Conservation (phyloP, 2,888 invertebrate genomes). For the Hydriomena furcata region DNA sequence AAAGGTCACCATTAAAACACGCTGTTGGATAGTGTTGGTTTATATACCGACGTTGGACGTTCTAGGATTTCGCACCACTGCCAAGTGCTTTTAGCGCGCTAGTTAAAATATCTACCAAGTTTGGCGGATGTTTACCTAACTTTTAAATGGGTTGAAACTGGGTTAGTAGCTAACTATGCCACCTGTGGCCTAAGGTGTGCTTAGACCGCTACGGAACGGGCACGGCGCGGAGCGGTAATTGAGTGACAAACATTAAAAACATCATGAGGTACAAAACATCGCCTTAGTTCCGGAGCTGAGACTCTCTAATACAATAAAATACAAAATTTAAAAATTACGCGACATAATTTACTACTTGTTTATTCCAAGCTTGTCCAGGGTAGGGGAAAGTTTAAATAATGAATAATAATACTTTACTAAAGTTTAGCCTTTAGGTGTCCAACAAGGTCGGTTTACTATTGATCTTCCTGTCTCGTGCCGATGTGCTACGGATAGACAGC, state of each 20-base stretch:
- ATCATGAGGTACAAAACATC: neutral
- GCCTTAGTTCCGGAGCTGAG: neutral
- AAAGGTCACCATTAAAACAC: slow-evolving; percentile 30
- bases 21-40: slow-evolving; percentile 2
- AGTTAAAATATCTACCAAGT: slow-evolving; percentile 48
- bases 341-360: too few relatives aligned
- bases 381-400: too few relatives aligned
- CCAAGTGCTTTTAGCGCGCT: slow-evolving; percentile 47
- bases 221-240: neutral
- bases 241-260: neutral
- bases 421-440: neutral
- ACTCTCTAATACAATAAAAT: too few relatives aligned
- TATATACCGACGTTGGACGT: slow-evolving; percentile 36
- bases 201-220: neutral
- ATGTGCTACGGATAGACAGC: neutral
- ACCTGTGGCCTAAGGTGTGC: slow-evolving; percentile 54
- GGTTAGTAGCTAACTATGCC: slow-evolving; percentile 58
- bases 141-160: slow-evolving; percentile 65
- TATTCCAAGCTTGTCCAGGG: too few relatives aligned
- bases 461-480: neutral
- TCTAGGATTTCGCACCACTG: slow-evolving; percentile 42
- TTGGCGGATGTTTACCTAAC: slow-evolving; percentile 55
- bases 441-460: neutral
- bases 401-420: neutral
- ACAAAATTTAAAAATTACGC: too few relatives aligned